These are phyloP conservation scores for Atherinosoma microstoma DNA, from an alignment of 2,797 vertebrate species.

Conservation along the genomic window DNA sequence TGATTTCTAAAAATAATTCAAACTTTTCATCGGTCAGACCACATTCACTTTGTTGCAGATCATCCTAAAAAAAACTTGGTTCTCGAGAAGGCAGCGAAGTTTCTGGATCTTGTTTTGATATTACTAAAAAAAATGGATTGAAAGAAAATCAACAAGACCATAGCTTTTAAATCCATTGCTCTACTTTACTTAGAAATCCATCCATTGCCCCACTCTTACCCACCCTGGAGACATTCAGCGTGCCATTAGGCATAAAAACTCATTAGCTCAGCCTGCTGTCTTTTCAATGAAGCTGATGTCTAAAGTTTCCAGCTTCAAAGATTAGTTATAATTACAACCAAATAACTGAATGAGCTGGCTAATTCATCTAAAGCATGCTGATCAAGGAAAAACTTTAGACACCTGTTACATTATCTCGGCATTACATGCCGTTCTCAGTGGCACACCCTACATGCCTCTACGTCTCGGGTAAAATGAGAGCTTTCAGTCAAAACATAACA, in stretches of 20 bases:
- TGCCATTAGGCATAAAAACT: constrained; percentile 2
- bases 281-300: neutral
- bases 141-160: neutral
- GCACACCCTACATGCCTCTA: neutral
- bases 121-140: neutral
- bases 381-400: neutral
- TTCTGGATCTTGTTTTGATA: neutral
- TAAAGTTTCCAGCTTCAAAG: neutral
- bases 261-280: constrained; percentile 2
- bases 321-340: neutral
- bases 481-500: constrained; percentile 26
- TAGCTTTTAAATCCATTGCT: constrained; percentile 5
- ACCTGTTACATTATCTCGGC: neutral
- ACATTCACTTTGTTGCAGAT: neutral
- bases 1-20: too few relatives aligned
- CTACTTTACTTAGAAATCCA: neutral
- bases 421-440: neutral
- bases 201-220: neutral
- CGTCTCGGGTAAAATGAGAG: neutral
- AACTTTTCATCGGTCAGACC: neutral
- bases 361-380: neutral
- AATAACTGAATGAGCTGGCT: neutral
- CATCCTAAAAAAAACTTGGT: neutral
- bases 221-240: constrained; percentile 5
- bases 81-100: neutral